A percentile compares a stretch with the other conserved stretches of the same genome.
These are phyloP conservation scores for Julus scanicus DNA, from an alignment of 2,888 invertebrate genomes.

Conservation along the genomic window DNA sequence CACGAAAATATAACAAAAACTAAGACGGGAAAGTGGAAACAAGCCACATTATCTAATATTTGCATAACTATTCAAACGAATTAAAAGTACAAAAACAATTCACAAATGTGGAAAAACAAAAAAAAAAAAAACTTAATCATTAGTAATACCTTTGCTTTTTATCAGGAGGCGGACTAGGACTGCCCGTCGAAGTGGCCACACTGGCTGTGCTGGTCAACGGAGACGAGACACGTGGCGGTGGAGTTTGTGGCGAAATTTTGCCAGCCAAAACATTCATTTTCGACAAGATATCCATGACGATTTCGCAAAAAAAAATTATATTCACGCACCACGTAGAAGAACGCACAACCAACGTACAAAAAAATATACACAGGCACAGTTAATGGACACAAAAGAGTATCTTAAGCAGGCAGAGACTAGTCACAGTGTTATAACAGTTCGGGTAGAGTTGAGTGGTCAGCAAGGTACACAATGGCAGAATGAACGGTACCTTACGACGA, in stretches of 20 bases:
- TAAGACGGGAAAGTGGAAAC: too few relatives aligned
- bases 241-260: constrained; percentile 49
- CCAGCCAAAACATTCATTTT: constrained; percentile 52
- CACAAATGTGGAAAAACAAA: not conserved
- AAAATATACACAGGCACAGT: not conserved
- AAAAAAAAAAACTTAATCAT: not conserved
- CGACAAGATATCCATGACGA: constrained; percentile 51
- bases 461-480: not conserved
- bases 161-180: constrained; percentile 18
- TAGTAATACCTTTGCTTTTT: constrained; percentile 3
- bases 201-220: not conserved
- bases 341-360: constrained; percentile 31
- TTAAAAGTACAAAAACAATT: not conserved
- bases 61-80: not conserved
- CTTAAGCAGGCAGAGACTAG: constrained; percentile 36
- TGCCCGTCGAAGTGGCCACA: constrained; percentile 47
- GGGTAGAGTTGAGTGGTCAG: constrained; percentile 2
- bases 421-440: constrained; percentile 17
- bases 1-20: too few relatives aligned
- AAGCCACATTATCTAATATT: too few relatives aligned
- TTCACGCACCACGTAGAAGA: constrained; percentile 25
- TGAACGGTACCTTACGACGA: not conserved
- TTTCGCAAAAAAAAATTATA: not conserved
- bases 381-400: constrained; percentile 32
- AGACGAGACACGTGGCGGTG: constrained; percentile 1